Percentiles rank a stretch among this genome's conserved stretches.
phyloP scores from a whole-genome alignment of 2,888 invertebrate genomes.

The Resseliella maxima region DNA sequence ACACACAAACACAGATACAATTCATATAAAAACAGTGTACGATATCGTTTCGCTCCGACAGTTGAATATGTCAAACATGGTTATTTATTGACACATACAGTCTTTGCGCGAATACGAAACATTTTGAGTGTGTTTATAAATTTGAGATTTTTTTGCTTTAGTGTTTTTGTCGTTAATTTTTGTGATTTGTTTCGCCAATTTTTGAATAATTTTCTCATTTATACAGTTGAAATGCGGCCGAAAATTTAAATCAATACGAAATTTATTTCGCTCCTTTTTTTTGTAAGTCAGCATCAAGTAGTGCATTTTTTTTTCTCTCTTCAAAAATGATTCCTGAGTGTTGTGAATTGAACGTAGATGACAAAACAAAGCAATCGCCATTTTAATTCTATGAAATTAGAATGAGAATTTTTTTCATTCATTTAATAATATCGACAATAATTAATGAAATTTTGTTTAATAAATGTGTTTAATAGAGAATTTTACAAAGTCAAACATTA shows the following conservation, averaged over 20 bases:
- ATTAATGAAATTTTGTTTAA: background rate
- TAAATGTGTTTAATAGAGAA: background rate
- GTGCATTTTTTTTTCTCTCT: background rate
- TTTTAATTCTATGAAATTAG: constrained; percentile 31
- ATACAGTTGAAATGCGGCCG: background rate
- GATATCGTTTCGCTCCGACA: constrained; percentile 1
- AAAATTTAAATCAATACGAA: background rate
- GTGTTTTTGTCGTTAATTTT: constrained; percentile 46
- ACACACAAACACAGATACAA: constrained; percentile 9
- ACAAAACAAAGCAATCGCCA: constrained; percentile 53
- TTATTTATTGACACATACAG: constrained; percentile 49
- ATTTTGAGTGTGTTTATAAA: constrained; percentile 38
- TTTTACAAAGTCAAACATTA: background rate
- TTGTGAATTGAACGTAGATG: constrained; percentile 39
- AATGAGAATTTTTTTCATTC: background rate
- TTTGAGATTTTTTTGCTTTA: constrained; percentile 6
- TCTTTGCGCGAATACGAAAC: constrained; percentile 40
- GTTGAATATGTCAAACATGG: constrained; percentile 50
- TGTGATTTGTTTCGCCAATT: background rate
- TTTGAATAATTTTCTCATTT: background rate
- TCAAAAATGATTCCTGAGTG: background rate
- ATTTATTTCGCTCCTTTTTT: constrained; percentile 9
- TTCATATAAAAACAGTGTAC: background rate
- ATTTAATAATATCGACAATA: no score
- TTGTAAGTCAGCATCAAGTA: background rate